Percentiles rank a stretch among this genome's conserved stretches.
phyloP scores from a whole-genome alignment of 2,113 vertebrate species.

The Monopterus albus region DNA sequence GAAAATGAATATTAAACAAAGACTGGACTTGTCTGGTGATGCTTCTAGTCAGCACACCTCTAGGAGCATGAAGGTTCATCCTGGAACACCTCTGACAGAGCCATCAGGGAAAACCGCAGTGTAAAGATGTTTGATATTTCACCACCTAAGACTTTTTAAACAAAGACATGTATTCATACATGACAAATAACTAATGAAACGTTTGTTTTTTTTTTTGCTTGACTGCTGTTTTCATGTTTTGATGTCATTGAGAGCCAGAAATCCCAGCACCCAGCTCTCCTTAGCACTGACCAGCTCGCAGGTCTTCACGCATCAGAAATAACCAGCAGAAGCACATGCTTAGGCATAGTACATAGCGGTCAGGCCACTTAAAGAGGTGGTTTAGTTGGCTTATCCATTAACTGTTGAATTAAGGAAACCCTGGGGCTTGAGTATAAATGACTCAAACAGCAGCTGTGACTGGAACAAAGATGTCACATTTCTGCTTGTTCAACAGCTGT shows the following conservation, averaged over 20 bases:
- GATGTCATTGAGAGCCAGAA: conserved; percentile 16
- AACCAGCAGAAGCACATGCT: conserved; percentile 54
- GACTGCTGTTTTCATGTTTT: background rate
- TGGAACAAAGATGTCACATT: conserved; percentile 17
- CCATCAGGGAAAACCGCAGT: no score
- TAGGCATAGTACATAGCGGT: conserved; percentile 24
- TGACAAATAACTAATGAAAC: no score
- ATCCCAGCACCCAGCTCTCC: conserved; percentile 25
- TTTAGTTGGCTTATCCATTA: conserved; percentile 68
- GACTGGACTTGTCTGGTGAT: conserved; percentile 4
- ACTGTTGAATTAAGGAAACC: conserved; percentile 50
- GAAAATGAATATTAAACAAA: no score
- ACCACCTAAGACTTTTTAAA: background rate
- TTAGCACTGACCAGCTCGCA: conserved; percentile 27
- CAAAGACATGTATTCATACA: no score
- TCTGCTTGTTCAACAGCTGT: background rate
- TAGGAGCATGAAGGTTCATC: background rate
- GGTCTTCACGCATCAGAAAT: conserved; percentile 54
- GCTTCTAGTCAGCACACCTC: conserved; percentile 2
- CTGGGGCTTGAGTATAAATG: conserved; percentile 16
- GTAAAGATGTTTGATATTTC: background rate
- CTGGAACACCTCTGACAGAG: background rate
- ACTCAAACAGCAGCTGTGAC: conserved; percentile 31
- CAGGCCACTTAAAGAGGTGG: conserved; percentile 67
- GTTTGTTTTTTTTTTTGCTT: no score